Evolutionary conservation across 2,797 vertebrate genomes (phyloP).

Genomic region (Gymnoscopelus braueri): DNA sequence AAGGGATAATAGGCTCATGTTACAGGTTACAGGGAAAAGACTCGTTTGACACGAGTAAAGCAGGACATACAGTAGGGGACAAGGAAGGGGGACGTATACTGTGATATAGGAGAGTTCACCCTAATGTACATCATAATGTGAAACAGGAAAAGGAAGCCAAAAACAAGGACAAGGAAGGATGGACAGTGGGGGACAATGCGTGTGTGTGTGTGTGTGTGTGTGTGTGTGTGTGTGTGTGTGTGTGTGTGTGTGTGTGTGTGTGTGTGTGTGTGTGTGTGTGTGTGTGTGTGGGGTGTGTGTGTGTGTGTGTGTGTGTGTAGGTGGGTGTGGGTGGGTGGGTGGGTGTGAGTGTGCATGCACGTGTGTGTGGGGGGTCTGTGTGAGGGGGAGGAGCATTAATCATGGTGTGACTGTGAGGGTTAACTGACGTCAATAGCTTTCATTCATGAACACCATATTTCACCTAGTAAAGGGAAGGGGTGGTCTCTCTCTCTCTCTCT

Average conservation of each 20-base stretch:
- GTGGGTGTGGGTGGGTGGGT: too few relatives aligned
- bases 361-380: conserved; percentile 15
- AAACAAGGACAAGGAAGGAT: background rate
- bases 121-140: background rate
- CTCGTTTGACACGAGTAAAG: too few relatives aligned
- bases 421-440: conserved; percentile 54
- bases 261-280: background rate
- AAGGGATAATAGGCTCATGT: too few relatives aligned
- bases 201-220: background rate
- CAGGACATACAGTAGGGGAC: too few relatives aligned
- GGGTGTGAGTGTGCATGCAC: background rate
- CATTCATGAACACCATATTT: conserved; percentile 59
- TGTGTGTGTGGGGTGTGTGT: background rate
- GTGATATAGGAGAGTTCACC: too few relatives aligned
- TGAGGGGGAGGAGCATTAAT: conserved; percentile 41
- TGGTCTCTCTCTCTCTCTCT: background rate
- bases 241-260: conserved; percentile 3
- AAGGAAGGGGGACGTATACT: too few relatives aligned
- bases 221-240: conserved; percentile 7
- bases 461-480: conserved; percentile 57
- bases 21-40: too few relatives aligned
- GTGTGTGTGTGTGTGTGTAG: background rate
- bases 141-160: background rate
- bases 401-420: conserved; percentile 52
- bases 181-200: background rate